These are phyloP conservation scores for Grallaria varia DNA, from an alignment of 2,113 vertebrate species.

Conservation along the genomic window DNA sequence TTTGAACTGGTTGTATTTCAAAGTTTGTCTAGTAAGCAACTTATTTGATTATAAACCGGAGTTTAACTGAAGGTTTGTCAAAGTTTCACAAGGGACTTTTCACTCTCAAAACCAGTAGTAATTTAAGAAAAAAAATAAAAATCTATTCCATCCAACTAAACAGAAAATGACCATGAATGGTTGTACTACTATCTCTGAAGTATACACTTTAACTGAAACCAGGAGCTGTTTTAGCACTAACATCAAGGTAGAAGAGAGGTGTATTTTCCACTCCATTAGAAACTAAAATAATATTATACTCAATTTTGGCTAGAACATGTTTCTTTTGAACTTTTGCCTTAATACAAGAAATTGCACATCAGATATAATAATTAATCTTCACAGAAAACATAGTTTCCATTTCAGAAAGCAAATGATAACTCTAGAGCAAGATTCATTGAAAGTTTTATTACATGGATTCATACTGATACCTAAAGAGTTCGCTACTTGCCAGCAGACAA, in stretches of 20 bases:
- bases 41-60: neutral
- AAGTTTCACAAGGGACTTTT: neutral
- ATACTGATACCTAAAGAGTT: neutral
- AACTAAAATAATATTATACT: neutral
- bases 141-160: neutral
- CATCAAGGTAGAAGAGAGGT: neutral
- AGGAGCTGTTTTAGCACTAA: neutral
- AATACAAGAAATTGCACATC: neutral
- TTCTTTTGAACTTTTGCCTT: neutral
- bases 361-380: neutral
- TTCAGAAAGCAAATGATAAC: neutral
- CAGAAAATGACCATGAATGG: neutral
- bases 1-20: neutral
- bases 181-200: neutral
- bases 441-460: neutral
- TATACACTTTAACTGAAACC: neutral
- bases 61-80: neutral
- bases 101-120: neutral
- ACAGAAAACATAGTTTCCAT: neutral
- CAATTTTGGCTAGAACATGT: neutral
- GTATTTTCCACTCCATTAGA: neutral
- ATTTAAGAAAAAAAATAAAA: neutral
- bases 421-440: neutral
- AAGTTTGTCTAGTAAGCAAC: neutral
- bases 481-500: neutral